Conservation (phyloP, 2,888 invertebrate species). For the Leptura quadrifasciata region DNA sequence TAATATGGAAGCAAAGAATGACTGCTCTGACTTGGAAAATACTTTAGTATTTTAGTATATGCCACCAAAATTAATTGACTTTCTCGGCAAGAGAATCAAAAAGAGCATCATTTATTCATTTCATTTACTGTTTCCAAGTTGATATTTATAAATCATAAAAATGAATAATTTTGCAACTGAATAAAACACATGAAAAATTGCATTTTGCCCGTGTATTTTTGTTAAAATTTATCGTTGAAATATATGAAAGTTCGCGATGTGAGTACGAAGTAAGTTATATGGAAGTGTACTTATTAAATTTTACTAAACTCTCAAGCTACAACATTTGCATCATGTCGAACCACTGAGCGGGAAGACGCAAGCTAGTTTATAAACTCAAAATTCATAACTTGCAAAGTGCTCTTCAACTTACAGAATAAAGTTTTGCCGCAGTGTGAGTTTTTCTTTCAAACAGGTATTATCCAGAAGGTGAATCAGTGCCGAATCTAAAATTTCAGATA, state of each 20-base stretch:
- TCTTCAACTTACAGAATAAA: slow-evolving; percentile 38
- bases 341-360: slow-evolving; percentile 33
- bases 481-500: too few species aligned
- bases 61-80: too few species aligned
- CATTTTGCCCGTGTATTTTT: not conserved
- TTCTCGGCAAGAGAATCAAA: too few species aligned
- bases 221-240: not conserved
- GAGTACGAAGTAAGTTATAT: slow-evolving; percentile 36
- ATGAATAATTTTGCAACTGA: too few species aligned
- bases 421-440: slow-evolving; percentile 20
- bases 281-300: slow-evolving; percentile 49
- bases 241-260: not conserved
- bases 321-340: slow-evolving; percentile 44
- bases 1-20: too few species aligned
- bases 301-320: slow-evolving; percentile 47
- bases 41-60: too few species aligned
- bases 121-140: too few species aligned
- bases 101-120: too few species aligned
- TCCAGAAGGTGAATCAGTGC: not conserved
- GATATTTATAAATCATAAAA: too few species aligned
- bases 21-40: too few species aligned
- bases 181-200: not conserved
- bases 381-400: slow-evolving; percentile 47
- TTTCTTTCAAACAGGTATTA: slow-evolving; percentile 10
- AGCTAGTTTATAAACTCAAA: slow-evolving; percentile 47